Base-by-base conservation (phyloP, 2,888 invertebrate genomes). In the Azorinus chamasolen region DNA sequence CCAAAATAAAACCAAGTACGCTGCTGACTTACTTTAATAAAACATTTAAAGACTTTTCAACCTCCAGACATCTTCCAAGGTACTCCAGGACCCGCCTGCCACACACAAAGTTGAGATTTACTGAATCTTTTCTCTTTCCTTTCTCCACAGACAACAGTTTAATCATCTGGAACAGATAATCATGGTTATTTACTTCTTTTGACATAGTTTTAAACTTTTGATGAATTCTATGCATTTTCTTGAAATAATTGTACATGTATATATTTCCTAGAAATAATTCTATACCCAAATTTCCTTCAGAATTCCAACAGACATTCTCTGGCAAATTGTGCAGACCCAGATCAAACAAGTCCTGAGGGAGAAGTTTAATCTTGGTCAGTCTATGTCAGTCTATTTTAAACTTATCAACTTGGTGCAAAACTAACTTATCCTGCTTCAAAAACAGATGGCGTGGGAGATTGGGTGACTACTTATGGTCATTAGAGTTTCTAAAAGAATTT, bases 11-110 rank as follows among this genome's bases (percentile, higher is more conserved):
- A n/a, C n/a, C n/a, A n/a, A n/a, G n/a, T n/a, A n/a, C n/a, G n/a
- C n/a, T n/a, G n/a, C n/a, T n/a, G 2, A 93, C 95, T 94, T 94
- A 97, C 97, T 96, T 97, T 1, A 97, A 93, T 24, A 96, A 89
- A 4, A 91, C 93, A 45, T 95, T 96, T 18, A 97, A 91, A 70
- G 95, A 94, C 82, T 94, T 95, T 91, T 97, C 97, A 22, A 96
- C 94, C 14, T 95, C 93, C 63, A 95, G 94, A 93, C 95, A 95
- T 12, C 93, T 92, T 16, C 95, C 94, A 51, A 97, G 93, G 57
- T 95, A 95, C 46, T 94, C 94, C 0, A 95, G 88, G 0, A 96
- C 95, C 80, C 97, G 94, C 73, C 95, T 94, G 0, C 97, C 97
- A 1, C 95, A 95, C 4, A 97, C 91, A 92, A 97, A 97, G 72